Conservation (phyloP, 2,797 vertebrate genomes). For the Apodemus agrarius region DNA sequence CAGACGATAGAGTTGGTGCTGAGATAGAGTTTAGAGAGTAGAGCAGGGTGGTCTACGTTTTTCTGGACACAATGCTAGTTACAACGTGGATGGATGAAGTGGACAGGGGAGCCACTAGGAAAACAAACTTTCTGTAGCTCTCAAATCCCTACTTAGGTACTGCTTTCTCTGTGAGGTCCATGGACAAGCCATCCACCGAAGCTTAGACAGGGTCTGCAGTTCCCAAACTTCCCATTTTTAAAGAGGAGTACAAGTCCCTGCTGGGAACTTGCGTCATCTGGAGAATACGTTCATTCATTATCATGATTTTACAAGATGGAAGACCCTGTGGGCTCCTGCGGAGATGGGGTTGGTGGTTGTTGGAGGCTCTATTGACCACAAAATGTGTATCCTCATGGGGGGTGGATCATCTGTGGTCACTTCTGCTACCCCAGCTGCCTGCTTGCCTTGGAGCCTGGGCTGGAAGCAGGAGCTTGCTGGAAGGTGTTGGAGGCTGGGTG, state of each 20-base stretch:
- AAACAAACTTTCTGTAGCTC: neutral
- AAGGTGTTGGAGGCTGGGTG: neutral
- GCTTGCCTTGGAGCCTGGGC: neutral
- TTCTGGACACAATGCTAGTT: neutral
- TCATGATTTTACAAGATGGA: conserved; percentile 29
- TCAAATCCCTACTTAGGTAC: neutral
- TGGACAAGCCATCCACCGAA: neutral
- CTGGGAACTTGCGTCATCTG: neutral
- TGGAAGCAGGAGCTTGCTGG: neutral
- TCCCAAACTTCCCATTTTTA: neutral
- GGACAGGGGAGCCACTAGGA: neutral
- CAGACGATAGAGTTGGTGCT: neutral
- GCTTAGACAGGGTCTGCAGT: neutral
- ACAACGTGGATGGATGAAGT: neutral
- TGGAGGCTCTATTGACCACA: neutral
- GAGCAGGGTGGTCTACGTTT: neutral
- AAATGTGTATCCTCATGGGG: neutral
- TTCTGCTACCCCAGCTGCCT: neutral
- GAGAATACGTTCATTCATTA: conserved; percentile 5
- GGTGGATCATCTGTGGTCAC: neutral
- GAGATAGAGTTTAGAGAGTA: neutral
- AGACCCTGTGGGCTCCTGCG: neutral
- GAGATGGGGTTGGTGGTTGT: neutral
- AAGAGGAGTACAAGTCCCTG: neutral
- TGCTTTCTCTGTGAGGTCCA: neutral